phyloP scores from a whole-genome alignment of 2,113 vertebrate genomes.

The Rattus rattus region DNA sequence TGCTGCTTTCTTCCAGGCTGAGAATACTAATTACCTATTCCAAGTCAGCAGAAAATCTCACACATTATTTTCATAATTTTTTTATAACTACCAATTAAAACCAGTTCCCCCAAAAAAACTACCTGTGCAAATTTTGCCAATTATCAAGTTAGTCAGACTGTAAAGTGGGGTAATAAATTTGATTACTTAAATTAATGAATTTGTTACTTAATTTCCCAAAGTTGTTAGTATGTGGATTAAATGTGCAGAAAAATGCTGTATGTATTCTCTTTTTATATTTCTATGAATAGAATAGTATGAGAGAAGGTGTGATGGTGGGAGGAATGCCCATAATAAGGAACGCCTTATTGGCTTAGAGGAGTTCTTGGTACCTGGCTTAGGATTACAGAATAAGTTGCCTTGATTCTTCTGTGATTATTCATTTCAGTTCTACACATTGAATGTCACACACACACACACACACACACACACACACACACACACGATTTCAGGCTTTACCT shows the following conservation, averaged over 20 bases:
- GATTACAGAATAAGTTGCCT: not conserved
- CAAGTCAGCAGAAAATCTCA: conserved; percentile 1
- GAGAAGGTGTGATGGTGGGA: not conserved
- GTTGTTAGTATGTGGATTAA: not conserved
- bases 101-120: not conserved
- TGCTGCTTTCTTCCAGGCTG: not conserved
- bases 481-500: conserved; percentile 21
- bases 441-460: not conserved
- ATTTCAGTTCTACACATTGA: not conserved
- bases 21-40: conserved; percentile 6
- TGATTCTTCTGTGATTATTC: conserved; percentile 50
- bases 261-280: not conserved
- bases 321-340: not conserved
- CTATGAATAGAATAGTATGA: not conserved
- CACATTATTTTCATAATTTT: not conserved
- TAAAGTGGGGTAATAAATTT: not conserved
- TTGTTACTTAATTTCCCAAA: conserved; percentile 20
- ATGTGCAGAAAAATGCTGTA: not conserved
- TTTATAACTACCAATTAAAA: not conserved
- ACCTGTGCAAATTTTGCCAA: not conserved
- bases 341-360: not conserved
- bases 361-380: not conserved
- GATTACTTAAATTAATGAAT: not conserved
- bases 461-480: not conserved
- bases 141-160: conserved; percentile 1